phyloP scores from a whole-genome alignment of 2,113 vertebrate species.

The Lamprotornis superbus region DNA sequence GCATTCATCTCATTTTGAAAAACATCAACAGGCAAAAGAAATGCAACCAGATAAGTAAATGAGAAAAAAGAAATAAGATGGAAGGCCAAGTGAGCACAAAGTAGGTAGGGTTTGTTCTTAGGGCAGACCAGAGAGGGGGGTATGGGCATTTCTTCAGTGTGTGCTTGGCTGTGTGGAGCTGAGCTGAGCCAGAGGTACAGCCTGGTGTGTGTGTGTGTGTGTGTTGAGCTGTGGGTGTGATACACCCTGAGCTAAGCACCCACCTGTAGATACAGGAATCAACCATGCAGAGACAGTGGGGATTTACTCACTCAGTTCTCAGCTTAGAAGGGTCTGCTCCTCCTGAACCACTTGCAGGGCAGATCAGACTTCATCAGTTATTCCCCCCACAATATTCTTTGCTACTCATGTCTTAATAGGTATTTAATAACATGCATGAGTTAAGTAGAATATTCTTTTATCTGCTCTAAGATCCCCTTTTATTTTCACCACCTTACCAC shows the following conservation, averaged over 20 bases:
- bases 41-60: not conserved
- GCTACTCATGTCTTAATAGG: not conserved
- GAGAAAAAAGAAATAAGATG: not conserved
- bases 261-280: not conserved
- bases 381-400: not conserved
- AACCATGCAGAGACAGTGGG: not conserved
- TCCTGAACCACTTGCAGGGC: rapidly evolving
- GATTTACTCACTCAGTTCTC: not conserved
- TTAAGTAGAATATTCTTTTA: not conserved
- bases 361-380: not conserved
- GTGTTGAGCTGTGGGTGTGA: not conserved
- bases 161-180: not conserved
- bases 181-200: not conserved
- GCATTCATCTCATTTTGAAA: not conserved
- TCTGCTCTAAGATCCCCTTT: not conserved
- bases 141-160: not conserved
- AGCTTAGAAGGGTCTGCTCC: not conserved
- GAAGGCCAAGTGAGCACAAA: not conserved
- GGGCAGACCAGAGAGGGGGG: not conserved
- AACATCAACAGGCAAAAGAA: not conserved
- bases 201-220: rapidly evolving
- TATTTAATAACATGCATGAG: not conserved
- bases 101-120: not conserved
- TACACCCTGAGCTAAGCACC: not conserved
- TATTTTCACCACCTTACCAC: not conserved